A percentile compares a stretch with the other conserved stretches of the same genome.
These are phyloP conservation scores for Mareca strepera DNA, from an alignment of 2,797 vertebrate species.

Conservation along the genomic window DNA sequence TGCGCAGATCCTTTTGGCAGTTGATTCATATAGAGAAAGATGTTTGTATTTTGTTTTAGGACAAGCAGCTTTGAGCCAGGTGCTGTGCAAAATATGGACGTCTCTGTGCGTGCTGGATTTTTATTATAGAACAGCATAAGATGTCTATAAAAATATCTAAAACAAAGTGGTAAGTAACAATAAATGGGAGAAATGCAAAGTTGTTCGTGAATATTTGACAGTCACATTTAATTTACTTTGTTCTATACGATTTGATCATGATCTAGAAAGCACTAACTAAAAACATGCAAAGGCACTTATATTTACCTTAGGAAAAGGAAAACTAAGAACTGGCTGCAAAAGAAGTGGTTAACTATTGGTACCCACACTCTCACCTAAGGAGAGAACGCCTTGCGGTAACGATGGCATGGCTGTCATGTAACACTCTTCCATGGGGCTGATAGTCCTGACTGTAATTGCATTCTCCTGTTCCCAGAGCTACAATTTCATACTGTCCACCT, in stretches of 20 bases:
- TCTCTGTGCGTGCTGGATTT: constrained; percentile 81
- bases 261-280: not conserved
- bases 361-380: constrained; percentile 81
- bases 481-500: constrained; percentile 83
- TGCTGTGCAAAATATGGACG: constrained; percentile 87
- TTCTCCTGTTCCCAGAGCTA: constrained; percentile 91
- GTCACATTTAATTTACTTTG: not conserved
- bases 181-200: not conserved
- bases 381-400: constrained; percentile 92
- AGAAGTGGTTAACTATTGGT: fast-evolving
- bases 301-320: not conserved
- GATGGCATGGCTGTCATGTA: constrained; percentile 91
- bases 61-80: constrained; percentile 82
- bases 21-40: constrained; percentile 93
- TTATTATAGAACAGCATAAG: constrained; percentile 91
- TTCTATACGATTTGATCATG: not conserved
- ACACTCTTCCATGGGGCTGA: constrained; percentile 80
- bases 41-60: constrained; percentile 83
- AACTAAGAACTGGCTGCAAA: not conserved
- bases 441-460: constrained; percentile 82
- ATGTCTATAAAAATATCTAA: constrained; percentile 93
- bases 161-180: constrained; percentile 17
- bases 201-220: not conserved
- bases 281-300: not conserved
- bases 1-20: constrained; percentile 92